phyloP scores from a whole-genome alignment of 2,113 vertebrate genomes.

The Candoia aspera region DNA sequence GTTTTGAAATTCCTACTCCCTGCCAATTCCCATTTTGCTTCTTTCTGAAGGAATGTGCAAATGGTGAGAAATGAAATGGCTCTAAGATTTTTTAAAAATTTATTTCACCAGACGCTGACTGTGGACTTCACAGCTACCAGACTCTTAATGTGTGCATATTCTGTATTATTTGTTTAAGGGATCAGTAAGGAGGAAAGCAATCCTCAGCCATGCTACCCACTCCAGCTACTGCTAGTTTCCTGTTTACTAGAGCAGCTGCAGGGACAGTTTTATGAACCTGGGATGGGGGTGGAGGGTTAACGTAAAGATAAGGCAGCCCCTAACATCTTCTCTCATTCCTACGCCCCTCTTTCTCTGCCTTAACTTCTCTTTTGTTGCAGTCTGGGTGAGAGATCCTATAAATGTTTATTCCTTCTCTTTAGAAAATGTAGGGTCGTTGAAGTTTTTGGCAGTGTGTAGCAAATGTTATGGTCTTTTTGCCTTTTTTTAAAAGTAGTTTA shows the following conservation, averaged over 20 bases:
- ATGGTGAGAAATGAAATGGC: not conserved
- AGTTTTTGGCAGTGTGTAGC: conserved; percentile 56
- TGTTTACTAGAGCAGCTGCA: conserved; percentile 69
- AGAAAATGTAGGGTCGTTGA: conserved; percentile 48
- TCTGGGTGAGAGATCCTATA: conserved; percentile 14
- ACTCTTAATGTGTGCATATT: not conserved
- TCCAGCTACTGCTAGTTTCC: conserved; percentile 68
- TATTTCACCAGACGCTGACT: not conserved
- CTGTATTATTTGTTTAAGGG: not conserved
- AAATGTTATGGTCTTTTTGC: conserved; percentile 30
- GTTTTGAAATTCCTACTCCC: not conserved
- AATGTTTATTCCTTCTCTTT: not conserved
- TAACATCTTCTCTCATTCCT: conserved; percentile 19
- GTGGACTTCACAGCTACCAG: not conserved
- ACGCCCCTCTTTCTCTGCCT: not conserved
- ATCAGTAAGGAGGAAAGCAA: conserved; percentile 1
- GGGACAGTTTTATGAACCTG: conserved; percentile 42
- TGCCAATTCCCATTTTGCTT: not conserved
- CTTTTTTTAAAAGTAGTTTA: conserved; percentile 31
- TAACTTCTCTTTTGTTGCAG: not conserved
- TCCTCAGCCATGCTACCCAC: conserved; percentile 30
- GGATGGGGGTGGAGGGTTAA: not conserved
- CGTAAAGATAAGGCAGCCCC: conserved; percentile 21
- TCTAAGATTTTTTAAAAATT: not conserved
- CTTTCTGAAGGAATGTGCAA: not conserved